Evolutionary conservation across 2,888 invertebrate species (phyloP).

Genomic region (Cryptops parisi): DNA sequence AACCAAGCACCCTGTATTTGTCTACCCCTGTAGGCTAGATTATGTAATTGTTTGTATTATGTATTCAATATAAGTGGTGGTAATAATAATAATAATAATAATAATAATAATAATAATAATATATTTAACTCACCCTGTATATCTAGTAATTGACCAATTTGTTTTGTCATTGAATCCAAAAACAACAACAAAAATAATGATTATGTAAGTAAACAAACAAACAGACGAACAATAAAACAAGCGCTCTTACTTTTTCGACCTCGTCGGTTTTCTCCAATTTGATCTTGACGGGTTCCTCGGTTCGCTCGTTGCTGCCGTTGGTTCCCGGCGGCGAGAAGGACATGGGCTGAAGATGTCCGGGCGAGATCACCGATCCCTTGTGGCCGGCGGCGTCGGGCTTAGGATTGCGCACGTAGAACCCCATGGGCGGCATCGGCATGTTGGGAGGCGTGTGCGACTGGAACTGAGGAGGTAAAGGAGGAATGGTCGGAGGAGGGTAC

Average conservation of each 20-base stretch:
- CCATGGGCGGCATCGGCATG: constrained; percentile 12
- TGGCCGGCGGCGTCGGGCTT: background rate
- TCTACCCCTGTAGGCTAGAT: too few relatives aligned
- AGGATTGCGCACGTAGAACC: constrained; percentile 4
- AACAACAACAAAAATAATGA: too few relatives aligned
- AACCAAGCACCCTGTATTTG: too few relatives aligned
- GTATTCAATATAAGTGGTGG: too few relatives aligned
- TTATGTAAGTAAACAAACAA: background rate
- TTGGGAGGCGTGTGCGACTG: constrained; percentile 9
- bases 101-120: too few relatives aligned
- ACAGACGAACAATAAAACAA: background rate
- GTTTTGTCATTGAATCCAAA: too few relatives aligned
- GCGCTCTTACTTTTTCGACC: constrained; percentile 5
- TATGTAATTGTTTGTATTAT: too few relatives aligned
- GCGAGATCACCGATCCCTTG: background rate
- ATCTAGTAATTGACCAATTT: too few relatives aligned
- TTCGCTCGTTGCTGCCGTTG: background rate
- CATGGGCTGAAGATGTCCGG: background rate
- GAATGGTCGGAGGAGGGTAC: background rate
- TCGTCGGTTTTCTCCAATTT: background rate
- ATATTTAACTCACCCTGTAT: too few relatives aligned
- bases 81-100: too few relatives aligned
- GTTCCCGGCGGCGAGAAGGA: background rate
- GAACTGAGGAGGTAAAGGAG: constrained; percentile 6
- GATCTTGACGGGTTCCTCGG: background rate